These are phyloP conservation scores for Brachystomella parvula DNA, from an alignment of 1,140 invertebrate genomes.

Conservation along the genomic window DNA sequence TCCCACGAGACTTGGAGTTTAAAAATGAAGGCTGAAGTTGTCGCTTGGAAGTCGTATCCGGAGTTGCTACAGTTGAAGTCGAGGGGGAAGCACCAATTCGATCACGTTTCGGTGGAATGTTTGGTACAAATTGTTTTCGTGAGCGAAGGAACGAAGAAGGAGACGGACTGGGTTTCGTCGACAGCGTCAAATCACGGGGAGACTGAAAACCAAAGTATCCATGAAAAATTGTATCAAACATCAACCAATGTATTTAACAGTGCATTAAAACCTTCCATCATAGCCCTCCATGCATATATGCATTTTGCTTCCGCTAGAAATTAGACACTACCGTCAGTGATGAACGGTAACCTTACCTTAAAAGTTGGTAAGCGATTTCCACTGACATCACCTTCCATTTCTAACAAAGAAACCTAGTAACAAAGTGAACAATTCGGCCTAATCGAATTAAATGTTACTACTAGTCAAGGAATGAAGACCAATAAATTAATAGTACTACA, in stretches of 20 bases:
- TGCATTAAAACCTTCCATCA: too few species aligned
- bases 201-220: neutral
- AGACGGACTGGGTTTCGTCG: neutral
- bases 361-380: neutral
- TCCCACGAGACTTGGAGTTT: neutral
- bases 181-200: constrained; percentile 13
- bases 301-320: too few species aligned
- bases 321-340: too few species aligned
- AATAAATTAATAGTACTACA: too few species aligned
- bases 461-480: too few species aligned
- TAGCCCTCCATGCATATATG: too few species aligned
- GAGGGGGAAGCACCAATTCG: neutral
- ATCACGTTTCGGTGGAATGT: constrained; percentile 17
- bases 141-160: neutral
- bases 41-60: neutral
- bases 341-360: neutral
- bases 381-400: neutral
- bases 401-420: neutral
- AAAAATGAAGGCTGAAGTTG: neutral
- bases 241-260: too few species aligned
- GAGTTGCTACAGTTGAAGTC: neutral
- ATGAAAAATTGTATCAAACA: neutral
- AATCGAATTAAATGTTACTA: too few species aligned
- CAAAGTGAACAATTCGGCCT: neutral
- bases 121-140: constrained; percentile 1